Conservation (phyloP, 2,888 invertebrate species). For the Drosophila setosimentum region DNA sequence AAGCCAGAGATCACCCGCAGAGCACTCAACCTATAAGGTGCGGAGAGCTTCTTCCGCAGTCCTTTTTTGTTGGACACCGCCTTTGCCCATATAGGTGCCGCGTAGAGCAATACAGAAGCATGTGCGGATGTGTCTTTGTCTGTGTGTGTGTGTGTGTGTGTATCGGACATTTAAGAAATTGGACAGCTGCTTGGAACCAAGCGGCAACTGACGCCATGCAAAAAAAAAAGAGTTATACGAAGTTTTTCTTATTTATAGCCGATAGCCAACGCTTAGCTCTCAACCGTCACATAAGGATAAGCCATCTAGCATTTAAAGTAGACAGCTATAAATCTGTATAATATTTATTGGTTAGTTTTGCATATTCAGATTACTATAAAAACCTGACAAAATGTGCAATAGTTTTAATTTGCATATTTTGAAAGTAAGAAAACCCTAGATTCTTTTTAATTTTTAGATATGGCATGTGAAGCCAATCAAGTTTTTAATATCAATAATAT, state of each 20-base stretch:
- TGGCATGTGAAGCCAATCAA: no score
- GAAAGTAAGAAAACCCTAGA: not conserved
- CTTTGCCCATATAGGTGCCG: no score
- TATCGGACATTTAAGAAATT: slow-evolving; percentile 70
- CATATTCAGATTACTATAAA: slow-evolving; percentile 6
- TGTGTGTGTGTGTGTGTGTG: slow-evolving; percentile 33
- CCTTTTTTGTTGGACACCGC: no score
- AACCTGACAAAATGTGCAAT: not conserved
- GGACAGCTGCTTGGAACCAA: slow-evolving; percentile 68
- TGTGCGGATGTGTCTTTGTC: slow-evolving; percentile 18
- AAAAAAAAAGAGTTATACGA: slow-evolving; percentile 50
- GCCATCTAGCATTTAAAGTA: slow-evolving; percentile 36
- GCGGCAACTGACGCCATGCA: slow-evolving; percentile 45
- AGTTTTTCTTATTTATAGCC: slow-evolving; percentile 51
- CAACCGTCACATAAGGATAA: slow-evolving; percentile 49
- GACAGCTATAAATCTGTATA: slow-evolving; percentile 55
- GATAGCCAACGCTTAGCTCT: slow-evolving; percentile 46
- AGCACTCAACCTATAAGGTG: no score
- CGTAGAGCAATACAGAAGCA: no score
- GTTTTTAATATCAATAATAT: no score
- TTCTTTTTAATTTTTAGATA: no score
- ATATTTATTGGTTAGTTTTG: slow-evolving; percentile 34
- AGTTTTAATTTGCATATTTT: not conserved
- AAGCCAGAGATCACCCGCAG: no score
- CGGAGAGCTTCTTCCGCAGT: no score